Percentiles rank a stretch among this genome's conserved stretches.
phyloP scores from a whole-genome alignment of 2,113 vertebrate species.

The Neodon shergylaensis region DNA sequence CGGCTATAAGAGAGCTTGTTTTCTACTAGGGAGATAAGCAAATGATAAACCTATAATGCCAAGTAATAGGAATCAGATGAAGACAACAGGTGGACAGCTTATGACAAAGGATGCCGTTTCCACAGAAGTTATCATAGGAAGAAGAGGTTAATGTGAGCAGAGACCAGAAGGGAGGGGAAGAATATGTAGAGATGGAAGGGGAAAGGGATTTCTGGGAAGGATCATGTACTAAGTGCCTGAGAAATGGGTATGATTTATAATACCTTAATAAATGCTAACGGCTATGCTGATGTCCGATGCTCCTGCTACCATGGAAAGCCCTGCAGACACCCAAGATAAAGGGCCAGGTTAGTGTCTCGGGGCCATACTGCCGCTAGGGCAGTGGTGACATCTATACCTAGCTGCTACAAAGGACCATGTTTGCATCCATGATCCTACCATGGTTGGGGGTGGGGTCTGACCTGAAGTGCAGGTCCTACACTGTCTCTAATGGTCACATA shows the following conservation, averaged over 20 bases:
- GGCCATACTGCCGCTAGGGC: too few species aligned
- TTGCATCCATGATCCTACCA: too few species aligned
- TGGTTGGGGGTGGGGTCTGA: too few species aligned
- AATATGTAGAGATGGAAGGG: background rate
- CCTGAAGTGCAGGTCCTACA: too few species aligned
- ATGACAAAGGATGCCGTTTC: background rate
- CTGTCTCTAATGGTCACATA: too few species aligned
- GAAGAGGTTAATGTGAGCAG: background rate
- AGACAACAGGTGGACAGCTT: background rate
- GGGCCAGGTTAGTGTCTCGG: too few species aligned
- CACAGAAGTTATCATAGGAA: background rate
- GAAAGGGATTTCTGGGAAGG: background rate
- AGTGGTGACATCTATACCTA: too few species aligned
- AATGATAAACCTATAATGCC: background rate
- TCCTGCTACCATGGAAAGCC: too few species aligned
- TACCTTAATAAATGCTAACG: background rate
- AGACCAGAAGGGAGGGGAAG: background rate
- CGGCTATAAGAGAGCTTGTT: background rate
- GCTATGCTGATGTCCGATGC: too few species aligned
- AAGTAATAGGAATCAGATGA: background rate
- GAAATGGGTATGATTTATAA: background rate
- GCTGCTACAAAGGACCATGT: too few species aligned
- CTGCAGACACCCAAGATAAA: too few species aligned
- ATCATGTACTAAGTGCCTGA: background rate
- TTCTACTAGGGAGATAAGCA: background rate